Base-by-base conservation (phyloP, 2,113 vertebrate species). In the Ailuropoda melanoleuca region DNA sequence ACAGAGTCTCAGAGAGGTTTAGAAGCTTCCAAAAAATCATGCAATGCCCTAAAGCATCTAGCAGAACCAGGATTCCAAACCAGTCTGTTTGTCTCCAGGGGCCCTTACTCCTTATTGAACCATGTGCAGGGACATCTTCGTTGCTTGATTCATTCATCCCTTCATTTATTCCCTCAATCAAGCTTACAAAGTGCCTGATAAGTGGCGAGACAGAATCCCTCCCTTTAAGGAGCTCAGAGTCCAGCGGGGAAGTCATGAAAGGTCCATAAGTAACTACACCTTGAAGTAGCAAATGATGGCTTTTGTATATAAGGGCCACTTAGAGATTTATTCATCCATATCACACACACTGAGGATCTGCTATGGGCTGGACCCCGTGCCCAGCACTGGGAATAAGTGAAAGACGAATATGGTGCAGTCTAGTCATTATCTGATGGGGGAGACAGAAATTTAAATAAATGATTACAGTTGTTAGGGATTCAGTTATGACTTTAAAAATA, bases 351-450 rank as follows among this genome's bases (percentile, higher is more conserved):
- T 80, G 72, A 85, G 93, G 95, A 34, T 87, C 14, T 56, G 81
- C 93, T 93, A 4, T 68, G 50, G 96, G 72, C 90, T 78, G 78
- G 96, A 89, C 85, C 70, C 60, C 19, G 7, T 48, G 96, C 96
- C 93, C 95, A 92, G 90, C 43, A 77, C 87, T 92, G 90, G 74
- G 80, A 93, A 95, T 96, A 96, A 97, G 19, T 96, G 90, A 96
- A 95, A 97, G 90, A 90, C 77, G 92, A 87, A 90, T 81, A 88
- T 64, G 88, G 43, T 80, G 50, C 23, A 50, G 84, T 90, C 90
- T 97, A 94, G 94, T 90, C 82, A 93, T 89, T 93, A 90, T 81
- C 90, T 90, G 95, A 88, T 74, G 77, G 74, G 74, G 50, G 72
- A 97, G 70, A 91, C 85, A 97, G 77, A 84, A 91, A 95, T 70